Base-by-base conservation (phyloP, 2,113 vertebrate genomes). In the Spilogale gracilis region DNA sequence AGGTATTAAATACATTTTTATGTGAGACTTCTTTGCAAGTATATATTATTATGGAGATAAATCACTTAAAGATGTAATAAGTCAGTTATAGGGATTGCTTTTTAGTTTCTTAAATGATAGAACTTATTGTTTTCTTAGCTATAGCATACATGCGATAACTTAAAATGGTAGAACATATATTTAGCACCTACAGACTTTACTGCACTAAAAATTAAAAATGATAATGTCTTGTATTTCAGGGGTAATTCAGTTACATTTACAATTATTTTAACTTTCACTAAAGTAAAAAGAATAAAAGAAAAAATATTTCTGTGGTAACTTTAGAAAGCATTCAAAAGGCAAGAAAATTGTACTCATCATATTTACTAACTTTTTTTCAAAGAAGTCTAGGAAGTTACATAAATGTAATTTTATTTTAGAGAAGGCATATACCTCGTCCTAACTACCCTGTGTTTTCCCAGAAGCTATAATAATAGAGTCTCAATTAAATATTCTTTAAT, bases 311-410 rank as follows among this genome's bases (percentile, higher is more conserved):
- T 96, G 73, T 61, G 14, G 3, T 48, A 91, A 95, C 16, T 89
- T 74, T n/a, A 58, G 87, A 71, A 73, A 9, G 25, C 25, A 89
- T 89, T 91, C 9, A 82, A 84, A 73, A 85, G 20, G 76, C 17
- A 87, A 67, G 63, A 85, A 96, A 61, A 91, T 91, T 78, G 20
- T 38, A 81, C 91, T 93, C 81, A 89, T 67, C 32, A 86, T 76
- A 89, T 84, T 84, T 27, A 60, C 8, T 73, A 56, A 79, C 54
- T 30, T 84, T 91, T 84, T 94, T 88, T 78, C 60, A 60, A 76
- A 65, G 32, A 87, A 90, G 13, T 58, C 50, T 93, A 3, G 30
- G 18, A 90, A 60, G 69, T 60, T 93, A 79, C 27, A 21, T n/a
- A 48, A 27, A 5, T 79, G 48, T 52, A 82, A 89, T 89, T 96